Base-by-base conservation (phyloP, 1,140 invertebrate species). In the Pemphigus obesinymphae region DNA sequence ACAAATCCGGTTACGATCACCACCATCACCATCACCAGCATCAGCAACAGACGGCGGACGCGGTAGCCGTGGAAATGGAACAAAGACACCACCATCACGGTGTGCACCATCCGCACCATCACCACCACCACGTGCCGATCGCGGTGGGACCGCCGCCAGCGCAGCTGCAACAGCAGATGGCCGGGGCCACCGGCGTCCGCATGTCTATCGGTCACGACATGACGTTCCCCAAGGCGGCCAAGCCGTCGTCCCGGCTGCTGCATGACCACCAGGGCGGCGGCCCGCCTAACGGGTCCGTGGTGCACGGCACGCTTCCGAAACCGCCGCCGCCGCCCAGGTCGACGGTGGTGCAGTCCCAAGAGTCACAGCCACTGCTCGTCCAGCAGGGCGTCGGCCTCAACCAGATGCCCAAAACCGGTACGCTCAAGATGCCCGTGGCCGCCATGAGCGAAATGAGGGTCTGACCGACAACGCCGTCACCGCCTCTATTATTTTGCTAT, bases 171-270 rank as follows among this genome's bases (percentile, higher is more conserved):
- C 90, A 91, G 48, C 90, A 92, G 84, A 89, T 90, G 83, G 90
- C 91, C 37, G 66, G n/a, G 37, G n/a, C 53, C 11, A 23, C 63
- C 20, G 63, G 26, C 34, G 61, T 66, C 8, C 37, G 34, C 66
- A 0, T 15, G n/a, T 85, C 89, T 90, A 85, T 92, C 92, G 85
- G 89, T 89, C 75, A 82, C 61, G 61, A 66, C 63, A 68, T 55
- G n/a, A 90, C 90, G n/a, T 92, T 91, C 84, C 91, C 92, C 83
- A 91, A 90, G 82, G 90, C 92, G 17, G 90, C 89, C 63, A 91
- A 92, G 85, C 91, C 92, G 86, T 90, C 50, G 13, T 90, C 7
- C 91, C 91, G 84, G 91, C 91, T 83, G 89, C 91, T 83, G 90
- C 90, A 0, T 90, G 91, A 85, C 90, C 90, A 26, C 90, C 92